Conservation (phyloP, 1,140 invertebrate species). For the Aleiodes sp. region DNA sequence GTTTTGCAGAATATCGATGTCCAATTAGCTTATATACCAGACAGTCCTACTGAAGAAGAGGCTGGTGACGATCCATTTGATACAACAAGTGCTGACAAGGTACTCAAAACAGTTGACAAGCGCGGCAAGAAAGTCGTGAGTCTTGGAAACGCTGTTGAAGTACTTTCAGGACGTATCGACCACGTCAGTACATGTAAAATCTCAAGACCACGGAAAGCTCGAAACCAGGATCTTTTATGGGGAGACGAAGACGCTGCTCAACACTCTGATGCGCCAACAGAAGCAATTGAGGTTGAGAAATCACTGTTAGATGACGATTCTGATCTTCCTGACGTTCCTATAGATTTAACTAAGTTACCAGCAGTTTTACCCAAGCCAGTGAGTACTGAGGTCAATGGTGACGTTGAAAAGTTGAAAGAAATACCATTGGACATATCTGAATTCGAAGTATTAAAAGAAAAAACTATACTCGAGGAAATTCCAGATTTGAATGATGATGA, state of each 20-base stretch:
- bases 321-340: conserved; percentile 69
- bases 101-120: conserved; percentile 79
- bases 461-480: conserved; percentile 60
- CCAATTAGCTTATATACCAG: conserved; percentile 87
- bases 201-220: conserved; percentile 64
- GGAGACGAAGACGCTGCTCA: conserved; percentile 72
- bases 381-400: conserved; percentile 36
- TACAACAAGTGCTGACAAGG: conserved; percentile 84
- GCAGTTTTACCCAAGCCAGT: conserved; percentile 50
- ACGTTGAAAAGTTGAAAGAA: conserved; percentile 34
- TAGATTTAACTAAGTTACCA: conserved; percentile 70
- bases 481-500: conserved; percentile 64
- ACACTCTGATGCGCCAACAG: conserved; percentile 32
- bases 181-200: conserved; percentile 70
- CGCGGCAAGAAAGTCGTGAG: conserved; percentile 84
- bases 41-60: conserved; percentile 77
- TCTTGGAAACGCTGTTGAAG: conserved; percentile 84
- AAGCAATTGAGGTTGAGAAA: conserved; percentile 61
- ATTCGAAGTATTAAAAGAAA: conserved; percentile 59
- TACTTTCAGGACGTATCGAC: conserved; percentile 82
- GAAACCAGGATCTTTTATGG: conserved; percentile 74
- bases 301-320: conserved; percentile 79
- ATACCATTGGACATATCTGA: conserved; percentile 54
- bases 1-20: conserved; percentile 85
- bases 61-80: conserved; percentile 84